A percentile compares a stretch with the other conserved stretches of the same genome.
phyloP scores from a whole-genome alignment of 2,797 vertebrate genomes.

The Falco concolor region DNA sequence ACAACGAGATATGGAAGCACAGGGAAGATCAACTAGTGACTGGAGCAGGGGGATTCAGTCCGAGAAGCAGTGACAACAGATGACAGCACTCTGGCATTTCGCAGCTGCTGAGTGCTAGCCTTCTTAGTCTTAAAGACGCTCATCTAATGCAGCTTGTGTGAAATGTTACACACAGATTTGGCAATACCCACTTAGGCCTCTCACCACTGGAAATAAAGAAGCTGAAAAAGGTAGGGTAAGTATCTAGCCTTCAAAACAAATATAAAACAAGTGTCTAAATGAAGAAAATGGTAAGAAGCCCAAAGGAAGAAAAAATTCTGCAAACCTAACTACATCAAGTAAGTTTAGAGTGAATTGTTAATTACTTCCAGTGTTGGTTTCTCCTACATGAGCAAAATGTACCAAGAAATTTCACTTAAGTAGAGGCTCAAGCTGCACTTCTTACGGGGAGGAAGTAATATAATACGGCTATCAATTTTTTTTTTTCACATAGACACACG shows the following conservation, averaged over 20 bases:
- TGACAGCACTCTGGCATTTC: background rate
- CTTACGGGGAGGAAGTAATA: background rate
- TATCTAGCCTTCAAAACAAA: background rate
- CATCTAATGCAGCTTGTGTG: background rate
- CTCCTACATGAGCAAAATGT: background rate
- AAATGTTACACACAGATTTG: background rate
- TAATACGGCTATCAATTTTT: background rate
- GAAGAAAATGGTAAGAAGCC: background rate
- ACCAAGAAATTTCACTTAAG: background rate
- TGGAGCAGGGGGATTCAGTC: background rate
- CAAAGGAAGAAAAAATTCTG: background rate
- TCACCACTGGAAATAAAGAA: background rate
- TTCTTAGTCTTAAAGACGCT: background rate
- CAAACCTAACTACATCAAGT: background rate
- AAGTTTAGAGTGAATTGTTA: background rate
- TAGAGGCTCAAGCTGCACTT: background rate
- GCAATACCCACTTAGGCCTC: background rate
- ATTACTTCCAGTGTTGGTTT: background rate
- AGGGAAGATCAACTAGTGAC: background rate
- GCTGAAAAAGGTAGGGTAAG: background rate
- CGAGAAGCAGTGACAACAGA: background rate
- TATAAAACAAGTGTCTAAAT: background rate
- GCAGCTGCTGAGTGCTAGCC: background rate
- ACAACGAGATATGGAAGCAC: background rate
- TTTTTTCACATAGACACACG: background rate